Percentiles rank a stretch among this genome's conserved stretches.
These are phyloP conservation scores for Stictonetta naevosa DNA, from an alignment of 2,113 vertebrate species.

Conservation along the genomic window DNA sequence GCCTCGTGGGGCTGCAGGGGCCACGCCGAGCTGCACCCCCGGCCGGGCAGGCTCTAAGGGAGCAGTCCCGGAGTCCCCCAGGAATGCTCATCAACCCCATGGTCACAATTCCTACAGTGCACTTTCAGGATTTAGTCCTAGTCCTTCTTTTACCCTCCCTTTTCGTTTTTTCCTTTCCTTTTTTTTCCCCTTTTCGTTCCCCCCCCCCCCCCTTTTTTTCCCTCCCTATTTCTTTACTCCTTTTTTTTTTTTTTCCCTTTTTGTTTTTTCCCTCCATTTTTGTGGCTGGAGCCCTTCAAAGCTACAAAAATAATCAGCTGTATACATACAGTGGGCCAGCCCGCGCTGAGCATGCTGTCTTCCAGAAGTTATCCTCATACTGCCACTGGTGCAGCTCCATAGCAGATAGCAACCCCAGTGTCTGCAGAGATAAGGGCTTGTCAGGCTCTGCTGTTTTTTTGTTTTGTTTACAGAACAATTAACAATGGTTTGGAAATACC, in stretches of 20 bases:
- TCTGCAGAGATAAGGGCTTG: not conserved
- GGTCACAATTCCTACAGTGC: not conserved
- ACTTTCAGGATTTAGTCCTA: not conserved
- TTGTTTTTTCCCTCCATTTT: not conserved
- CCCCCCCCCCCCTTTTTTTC: too few species aligned
- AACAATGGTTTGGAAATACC: not conserved
- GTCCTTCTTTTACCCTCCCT: too few species aligned
- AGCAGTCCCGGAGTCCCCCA: fast-evolving
- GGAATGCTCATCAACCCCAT: not conserved
- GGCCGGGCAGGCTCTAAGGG: not conserved
- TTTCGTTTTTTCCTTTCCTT: not conserved
- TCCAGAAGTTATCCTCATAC: not conserved
- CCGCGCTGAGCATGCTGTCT: not conserved
- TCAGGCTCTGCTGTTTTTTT: not conserved
- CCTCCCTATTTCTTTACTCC: too few species aligned
- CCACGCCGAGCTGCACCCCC: not conserved
- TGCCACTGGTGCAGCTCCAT: not conserved
- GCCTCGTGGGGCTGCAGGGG: fast-evolving
- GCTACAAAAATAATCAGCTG: slow-evolving; percentile 20
- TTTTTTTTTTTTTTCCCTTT: too few species aligned
- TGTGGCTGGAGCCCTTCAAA: not conserved
- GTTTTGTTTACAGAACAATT: not conserved
- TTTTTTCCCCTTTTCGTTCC: too few species aligned
- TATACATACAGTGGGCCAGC: not conserved
- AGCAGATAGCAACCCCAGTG: not conserved